phyloP scores from a whole-genome alignment of 2,113 vertebrate species.

The Etia nguti region DNA sequence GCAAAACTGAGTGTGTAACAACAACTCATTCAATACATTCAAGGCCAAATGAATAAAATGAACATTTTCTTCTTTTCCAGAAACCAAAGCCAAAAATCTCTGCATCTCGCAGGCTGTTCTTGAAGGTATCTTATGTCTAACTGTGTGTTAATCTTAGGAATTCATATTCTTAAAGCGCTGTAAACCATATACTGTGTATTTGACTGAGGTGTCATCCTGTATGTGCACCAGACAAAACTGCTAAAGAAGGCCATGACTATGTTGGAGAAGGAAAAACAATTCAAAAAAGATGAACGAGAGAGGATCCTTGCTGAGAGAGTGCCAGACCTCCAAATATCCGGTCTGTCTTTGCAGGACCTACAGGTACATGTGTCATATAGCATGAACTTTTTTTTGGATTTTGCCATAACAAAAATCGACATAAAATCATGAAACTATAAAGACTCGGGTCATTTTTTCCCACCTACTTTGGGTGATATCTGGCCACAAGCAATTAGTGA shows the following conservation, averaged over 20 bases:
- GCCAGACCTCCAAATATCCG: slow-evolving; percentile 56
- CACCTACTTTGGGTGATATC: neutral
- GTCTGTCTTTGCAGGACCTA: slow-evolving; percentile 69
- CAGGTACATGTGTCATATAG: slow-evolving; percentile 52
- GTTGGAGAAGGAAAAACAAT: slow-evolving; percentile 64
- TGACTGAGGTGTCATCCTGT: neutral
- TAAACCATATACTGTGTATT: neutral
- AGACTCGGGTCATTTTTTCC: neutral
- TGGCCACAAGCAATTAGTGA: neutral
- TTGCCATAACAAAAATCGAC: neutral
- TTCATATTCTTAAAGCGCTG: neutral
- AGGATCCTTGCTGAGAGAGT: slow-evolving; percentile 60
- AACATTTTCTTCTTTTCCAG: slow-evolving; percentile 11
- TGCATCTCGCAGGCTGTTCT: slow-evolving; percentile 70
- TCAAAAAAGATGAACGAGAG: slow-evolving; percentile 58
- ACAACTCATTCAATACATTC: neutral
- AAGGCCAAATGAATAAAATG: neutral
- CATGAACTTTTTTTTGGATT: neutral
- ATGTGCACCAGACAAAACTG: slow-evolving; percentile 66
- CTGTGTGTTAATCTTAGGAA: neutral
- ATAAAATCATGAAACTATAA: neutral
- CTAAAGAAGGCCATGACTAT: slow-evolving; percentile 69
- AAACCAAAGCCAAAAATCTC: slow-evolving; percentile 71
- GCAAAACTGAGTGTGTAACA: neutral
- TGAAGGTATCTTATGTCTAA: slow-evolving; percentile 58